Conservation (phyloP, 2,113 vertebrate genomes). For the Cynocephalus volans region DNA sequence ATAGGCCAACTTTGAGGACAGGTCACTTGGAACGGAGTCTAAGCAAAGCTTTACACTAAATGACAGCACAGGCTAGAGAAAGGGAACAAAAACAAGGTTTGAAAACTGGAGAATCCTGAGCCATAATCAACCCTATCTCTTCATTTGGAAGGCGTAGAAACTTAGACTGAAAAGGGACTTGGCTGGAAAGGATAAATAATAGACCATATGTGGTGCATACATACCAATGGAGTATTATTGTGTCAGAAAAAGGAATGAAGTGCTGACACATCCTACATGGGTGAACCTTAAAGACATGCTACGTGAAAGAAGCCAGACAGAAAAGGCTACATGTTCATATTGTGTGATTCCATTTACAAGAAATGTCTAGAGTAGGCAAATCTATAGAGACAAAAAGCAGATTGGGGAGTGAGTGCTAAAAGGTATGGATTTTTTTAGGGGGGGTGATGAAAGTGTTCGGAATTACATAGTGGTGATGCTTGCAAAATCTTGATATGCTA, state of each 20-base stretch:
- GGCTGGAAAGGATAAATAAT: background rate
- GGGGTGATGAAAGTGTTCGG: background rate
- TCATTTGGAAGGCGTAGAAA: background rate
- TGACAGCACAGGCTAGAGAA: background rate
- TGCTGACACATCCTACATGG: too few species aligned
- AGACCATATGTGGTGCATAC: background rate
- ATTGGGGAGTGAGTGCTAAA: background rate
- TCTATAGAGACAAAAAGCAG: background rate
- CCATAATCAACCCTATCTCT: background rate
- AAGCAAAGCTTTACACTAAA: background rate
- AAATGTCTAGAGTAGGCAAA: background rate
- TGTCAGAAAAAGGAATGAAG: background rate
- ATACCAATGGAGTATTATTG: background rate
- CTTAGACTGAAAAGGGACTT: background rate
- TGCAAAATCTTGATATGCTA: background rate
- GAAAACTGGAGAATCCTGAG: background rate
- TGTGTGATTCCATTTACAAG: background rate
- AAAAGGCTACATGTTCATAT: background rate
- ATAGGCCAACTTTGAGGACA: background rate
- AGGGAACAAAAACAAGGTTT: background rate
- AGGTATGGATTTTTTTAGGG: background rate
- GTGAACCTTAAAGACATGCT: background rate
- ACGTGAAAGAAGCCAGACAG: background rate
- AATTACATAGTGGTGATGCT: background rate
- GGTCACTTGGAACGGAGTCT: background rate